A percentile compares a stretch with the other conserved stretches of the same genome.
These are phyloP conservation scores for Glaucomys volans DNA, from an alignment of 2,113 vertebrate genomes.

Conservation along the genomic window DNA sequence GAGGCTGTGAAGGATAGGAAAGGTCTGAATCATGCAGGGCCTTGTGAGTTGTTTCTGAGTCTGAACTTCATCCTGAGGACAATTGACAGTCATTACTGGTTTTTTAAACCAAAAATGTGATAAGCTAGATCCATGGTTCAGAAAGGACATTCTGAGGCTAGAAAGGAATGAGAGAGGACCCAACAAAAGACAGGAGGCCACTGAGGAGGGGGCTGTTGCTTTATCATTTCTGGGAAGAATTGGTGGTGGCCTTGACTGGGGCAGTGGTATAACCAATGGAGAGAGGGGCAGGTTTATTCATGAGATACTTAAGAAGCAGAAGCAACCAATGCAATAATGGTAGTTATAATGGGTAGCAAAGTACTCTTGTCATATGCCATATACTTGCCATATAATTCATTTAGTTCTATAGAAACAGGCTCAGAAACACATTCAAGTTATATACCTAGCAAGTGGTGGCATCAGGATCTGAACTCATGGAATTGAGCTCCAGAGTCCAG, in stretches of 20 bases:
- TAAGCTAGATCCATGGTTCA: not conserved
- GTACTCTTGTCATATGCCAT: not conserved
- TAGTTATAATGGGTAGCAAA: not conserved
- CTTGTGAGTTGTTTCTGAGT: not conserved
- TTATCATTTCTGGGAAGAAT: not conserved
- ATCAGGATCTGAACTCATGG: not conserved
- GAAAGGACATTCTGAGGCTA: slow-evolving; percentile 20
- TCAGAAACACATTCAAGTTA: not conserved
- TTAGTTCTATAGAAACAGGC: slow-evolving; percentile 6
- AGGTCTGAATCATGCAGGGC: not conserved
- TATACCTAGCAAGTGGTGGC: not conserved
- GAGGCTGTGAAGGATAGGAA: not conserved
- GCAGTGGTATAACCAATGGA: slow-evolving; percentile 5
- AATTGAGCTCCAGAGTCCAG: not conserved
- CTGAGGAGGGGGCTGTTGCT: not conserved
- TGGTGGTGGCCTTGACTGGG: not conserved
- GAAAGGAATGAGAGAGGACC: not conserved
- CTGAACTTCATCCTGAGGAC: not conserved
- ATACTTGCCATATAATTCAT: not conserved
- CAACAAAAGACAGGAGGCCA: not conserved
- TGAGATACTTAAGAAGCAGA: not conserved
- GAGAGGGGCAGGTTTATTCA: not conserved
- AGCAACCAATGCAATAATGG: not conserved
- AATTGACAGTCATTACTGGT: not conserved
- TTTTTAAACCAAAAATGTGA: slow-evolving; percentile 7